Conservation (phyloP, 2,113 vertebrate species). For the Pangasianodon hypophthalmus region DNA sequence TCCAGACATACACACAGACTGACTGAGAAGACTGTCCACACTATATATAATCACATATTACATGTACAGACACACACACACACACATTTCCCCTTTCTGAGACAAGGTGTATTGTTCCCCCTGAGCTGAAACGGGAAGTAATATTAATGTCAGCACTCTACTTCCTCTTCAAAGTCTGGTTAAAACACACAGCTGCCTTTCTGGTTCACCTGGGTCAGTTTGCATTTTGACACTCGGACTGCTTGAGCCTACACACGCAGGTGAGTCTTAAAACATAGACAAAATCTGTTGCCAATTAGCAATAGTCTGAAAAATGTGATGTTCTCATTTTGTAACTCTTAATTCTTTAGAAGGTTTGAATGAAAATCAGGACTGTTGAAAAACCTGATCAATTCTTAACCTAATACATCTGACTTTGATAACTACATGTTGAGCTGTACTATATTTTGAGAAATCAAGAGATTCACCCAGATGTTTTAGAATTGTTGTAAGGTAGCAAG, state of each 20-base stretch:
- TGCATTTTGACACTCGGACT: not conserved
- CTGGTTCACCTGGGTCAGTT: not conserved
- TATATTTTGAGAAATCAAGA: slow-evolving; percentile 35
- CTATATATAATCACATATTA: not conserved
- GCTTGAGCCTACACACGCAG: not conserved
- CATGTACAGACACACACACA: slow-evolving; percentile 27
- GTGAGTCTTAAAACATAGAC: not conserved
- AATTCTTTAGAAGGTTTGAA: not conserved
- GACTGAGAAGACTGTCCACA: not conserved
- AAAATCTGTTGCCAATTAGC: not conserved
- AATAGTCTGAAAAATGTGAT: not conserved
- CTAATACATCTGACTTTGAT: not conserved
- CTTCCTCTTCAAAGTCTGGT: slow-evolving; percentile 65
- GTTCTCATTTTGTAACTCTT: not conserved
- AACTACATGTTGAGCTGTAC: not conserved
- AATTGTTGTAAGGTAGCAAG: not conserved
- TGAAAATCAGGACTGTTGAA: not conserved
- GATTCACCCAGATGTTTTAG: slow-evolving; percentile 1
- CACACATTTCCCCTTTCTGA: slow-evolving; percentile 67
- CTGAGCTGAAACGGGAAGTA: slow-evolving; percentile 67
- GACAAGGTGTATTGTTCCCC: slow-evolving; percentile 70
- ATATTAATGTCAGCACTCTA: slow-evolving; percentile 52
- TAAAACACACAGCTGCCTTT: slow-evolving; percentile 58
- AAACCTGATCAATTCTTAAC: not conserved
- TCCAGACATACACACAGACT: not conserved